Conservation (phyloP, 1,140 invertebrate species). For the Sycophila sp. region DNA sequence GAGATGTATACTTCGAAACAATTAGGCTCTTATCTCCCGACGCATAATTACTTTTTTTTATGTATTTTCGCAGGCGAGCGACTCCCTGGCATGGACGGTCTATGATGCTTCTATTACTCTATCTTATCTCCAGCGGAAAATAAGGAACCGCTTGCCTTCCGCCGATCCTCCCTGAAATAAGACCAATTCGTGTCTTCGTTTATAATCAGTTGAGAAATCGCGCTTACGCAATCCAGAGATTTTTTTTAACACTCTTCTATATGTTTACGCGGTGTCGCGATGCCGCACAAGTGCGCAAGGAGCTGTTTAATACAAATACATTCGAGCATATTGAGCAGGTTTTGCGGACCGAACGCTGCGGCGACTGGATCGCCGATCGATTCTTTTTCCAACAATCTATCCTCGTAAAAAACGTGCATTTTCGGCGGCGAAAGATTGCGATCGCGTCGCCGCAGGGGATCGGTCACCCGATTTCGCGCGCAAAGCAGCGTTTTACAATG, state of each 20-base stretch:
- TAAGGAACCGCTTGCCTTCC: neutral
- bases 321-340: constrained; percentile 49
- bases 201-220: neutral
- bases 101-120: neutral
- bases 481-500: constrained; percentile 53
- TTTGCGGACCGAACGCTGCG: no score
- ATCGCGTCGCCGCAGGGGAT: no score
- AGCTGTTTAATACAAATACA: constrained; percentile 53
- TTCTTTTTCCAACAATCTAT: no score
- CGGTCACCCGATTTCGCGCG: constrained; percentile 41
- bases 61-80: neutral
- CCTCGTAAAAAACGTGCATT: no score
- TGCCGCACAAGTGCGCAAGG: constrained; percentile 54
- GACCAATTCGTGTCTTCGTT: neutral
- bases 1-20: neutral
- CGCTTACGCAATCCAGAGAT: neutral
- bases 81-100: neutral
- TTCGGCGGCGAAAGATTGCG: no score
- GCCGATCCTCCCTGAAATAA: neutral
- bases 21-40: neutral
- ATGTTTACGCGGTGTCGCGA: constrained; percentile 21
- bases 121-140: no score
- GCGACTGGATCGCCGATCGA: no score
- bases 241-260: neutral
- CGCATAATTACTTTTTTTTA: no score